Percentiles rank a stretch among this genome's conserved stretches.
phyloP scores from a whole-genome alignment of 2,113 vertebrate species.

The Oceanodroma tethys region DNA sequence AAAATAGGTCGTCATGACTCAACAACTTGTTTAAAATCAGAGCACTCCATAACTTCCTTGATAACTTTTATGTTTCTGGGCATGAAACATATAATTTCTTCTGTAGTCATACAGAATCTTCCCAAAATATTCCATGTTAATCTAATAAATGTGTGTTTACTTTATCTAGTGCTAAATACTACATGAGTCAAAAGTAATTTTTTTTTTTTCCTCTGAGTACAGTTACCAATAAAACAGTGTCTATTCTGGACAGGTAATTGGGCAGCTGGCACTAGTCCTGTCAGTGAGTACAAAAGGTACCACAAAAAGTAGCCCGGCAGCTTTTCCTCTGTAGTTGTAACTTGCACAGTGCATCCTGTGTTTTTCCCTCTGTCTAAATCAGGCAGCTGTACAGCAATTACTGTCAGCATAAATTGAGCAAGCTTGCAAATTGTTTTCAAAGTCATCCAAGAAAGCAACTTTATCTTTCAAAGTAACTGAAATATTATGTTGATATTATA shows the following conservation, averaged over 20 bases:
- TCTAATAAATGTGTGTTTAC: background rate
- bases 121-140: background rate
- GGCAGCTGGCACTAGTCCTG: background rate
- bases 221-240: background rate
- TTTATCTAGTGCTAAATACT: background rate
- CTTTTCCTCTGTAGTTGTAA: background rate
- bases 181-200: background rate
- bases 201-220: background rate
- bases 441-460: constrained; percentile 29
- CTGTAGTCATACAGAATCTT: background rate
- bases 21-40: background rate
- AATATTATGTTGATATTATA: constrained; percentile 43
- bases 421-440: constrained; percentile 51
- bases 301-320: background rate
- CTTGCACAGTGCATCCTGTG: background rate
- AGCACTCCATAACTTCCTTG: background rate
- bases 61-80: background rate
- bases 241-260: background rate
- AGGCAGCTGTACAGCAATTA: background rate
- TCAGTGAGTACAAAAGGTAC: background rate
- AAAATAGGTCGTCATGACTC: background rate
- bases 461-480: constrained; percentile 44
- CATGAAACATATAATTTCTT: background rate
- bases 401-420: constrained; percentile 19
- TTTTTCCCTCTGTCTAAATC: background rate